These are phyloP conservation scores for Megaptera novaeangliae DNA, from an alignment of 2,113 vertebrate species.

Conservation along the genomic window DNA sequence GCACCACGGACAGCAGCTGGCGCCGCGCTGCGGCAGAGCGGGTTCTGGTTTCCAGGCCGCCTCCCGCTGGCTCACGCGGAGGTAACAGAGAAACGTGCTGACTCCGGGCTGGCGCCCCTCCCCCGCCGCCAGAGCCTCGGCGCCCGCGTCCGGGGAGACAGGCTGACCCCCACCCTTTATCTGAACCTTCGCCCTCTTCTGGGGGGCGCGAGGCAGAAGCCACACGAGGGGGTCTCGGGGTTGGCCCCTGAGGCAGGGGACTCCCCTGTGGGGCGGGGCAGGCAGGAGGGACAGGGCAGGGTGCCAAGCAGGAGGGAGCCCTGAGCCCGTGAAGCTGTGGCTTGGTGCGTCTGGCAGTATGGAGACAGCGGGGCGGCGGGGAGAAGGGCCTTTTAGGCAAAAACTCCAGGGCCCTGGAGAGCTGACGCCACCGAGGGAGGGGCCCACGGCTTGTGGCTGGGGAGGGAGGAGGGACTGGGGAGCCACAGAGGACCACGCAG, in stretches of 20 bases:
- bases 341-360: neutral
- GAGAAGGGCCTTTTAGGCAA: neutral
- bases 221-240: no score
- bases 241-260: neutral
- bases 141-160: neutral
- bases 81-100: neutral
- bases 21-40: neutral
- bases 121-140: neutral
- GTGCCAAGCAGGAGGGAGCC: neutral
- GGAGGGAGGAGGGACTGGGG: neutral
- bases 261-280: neutral
- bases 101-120: neutral
- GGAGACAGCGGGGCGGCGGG: neutral
- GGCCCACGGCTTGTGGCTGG: neutral
- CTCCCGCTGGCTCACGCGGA: no score
- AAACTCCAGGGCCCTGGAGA: neutral
- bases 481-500: no score
- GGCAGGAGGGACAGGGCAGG: no score
- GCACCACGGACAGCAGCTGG: neutral
- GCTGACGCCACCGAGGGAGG: neutral
- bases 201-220: neutral
- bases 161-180: neutral
- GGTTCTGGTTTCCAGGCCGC: no score
- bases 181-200: neutral
- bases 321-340: no score